These are phyloP conservation scores for Apodemus agrarius DNA, from an alignment of 2,797 vertebrate species.

Conservation along the genomic window DNA sequence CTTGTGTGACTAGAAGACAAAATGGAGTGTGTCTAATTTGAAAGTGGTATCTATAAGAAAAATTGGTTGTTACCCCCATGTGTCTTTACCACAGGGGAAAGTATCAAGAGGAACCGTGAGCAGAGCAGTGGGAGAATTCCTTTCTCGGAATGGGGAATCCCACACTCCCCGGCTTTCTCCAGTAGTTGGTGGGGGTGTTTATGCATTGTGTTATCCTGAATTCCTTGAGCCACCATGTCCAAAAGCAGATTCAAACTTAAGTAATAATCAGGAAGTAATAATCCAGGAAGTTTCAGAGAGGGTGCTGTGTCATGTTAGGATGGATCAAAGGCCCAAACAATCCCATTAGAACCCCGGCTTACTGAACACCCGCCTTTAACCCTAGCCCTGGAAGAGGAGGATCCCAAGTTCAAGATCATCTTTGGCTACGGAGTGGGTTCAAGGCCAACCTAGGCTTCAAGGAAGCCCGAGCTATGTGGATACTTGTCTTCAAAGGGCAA, in stretches of 20 bases:
- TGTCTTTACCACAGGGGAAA: not conserved
- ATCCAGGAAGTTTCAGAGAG: slow-evolving; percentile 8
- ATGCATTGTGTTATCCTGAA: not conserved
- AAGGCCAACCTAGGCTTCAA: not conserved
- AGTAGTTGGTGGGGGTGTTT: not conserved
- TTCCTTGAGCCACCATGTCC: not conserved
- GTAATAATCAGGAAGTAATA: slow-evolving; percentile 2
- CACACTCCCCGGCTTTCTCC: not conserved
- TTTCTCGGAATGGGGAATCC: not conserved
- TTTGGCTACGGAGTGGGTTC: not conserved
- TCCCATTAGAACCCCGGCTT: not conserved
- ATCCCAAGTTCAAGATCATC: not conserved
- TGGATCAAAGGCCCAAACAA: not conserved
- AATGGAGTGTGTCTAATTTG: not conserved
- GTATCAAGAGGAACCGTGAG: not conserved
- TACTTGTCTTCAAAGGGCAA: not conserved
- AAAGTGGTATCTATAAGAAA: not conserved
- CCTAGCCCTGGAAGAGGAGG: not conserved
- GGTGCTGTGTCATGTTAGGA: not conserved
- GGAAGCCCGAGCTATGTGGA: not conserved
- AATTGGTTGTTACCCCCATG: not conserved
- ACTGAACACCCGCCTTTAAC: not conserved
- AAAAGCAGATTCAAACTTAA: not conserved
- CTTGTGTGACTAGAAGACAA: not conserved
- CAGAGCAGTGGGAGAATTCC: not conserved